These are phyloP conservation scores for Apodemia hepburni DNA, from an alignment of 2,888 invertebrate genomes.

Conservation along the genomic window DNA sequence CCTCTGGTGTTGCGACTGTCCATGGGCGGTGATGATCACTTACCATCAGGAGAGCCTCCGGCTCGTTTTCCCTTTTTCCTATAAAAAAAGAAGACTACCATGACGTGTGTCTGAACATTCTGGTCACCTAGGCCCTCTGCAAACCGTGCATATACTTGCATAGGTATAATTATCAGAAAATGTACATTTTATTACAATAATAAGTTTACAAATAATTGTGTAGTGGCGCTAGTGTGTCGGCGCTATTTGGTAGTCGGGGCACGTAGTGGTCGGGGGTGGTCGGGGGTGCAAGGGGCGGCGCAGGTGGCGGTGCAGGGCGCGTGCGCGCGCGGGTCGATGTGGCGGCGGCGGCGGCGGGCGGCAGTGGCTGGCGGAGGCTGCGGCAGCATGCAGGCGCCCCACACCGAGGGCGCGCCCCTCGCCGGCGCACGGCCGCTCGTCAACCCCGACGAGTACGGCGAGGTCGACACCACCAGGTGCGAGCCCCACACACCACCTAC, in stretches of 20 bases:
- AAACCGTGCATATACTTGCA: too few species aligned
- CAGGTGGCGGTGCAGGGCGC: conserved; percentile 18
- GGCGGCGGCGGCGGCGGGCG: conserved; percentile 25
- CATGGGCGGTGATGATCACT: too few species aligned
- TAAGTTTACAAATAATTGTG: too few species aligned
- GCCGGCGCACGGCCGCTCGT: conserved; percentile 84
- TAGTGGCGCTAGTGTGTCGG: conserved; percentile 16
- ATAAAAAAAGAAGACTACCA: too few species aligned
- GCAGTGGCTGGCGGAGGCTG: conserved; percentile 18
- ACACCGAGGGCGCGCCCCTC: conserved; percentile 35
- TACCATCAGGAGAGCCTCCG: too few species aligned
- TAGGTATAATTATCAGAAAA: too few species aligned
- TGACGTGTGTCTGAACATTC: too few species aligned
- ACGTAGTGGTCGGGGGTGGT: neutral
- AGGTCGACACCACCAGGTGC: conserved; percentile 91
- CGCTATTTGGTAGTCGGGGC: neutral
- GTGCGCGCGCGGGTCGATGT: conserved; percentile 24
- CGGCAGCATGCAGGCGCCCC: conserved; percentile 46
- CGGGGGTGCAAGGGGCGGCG: neutral
- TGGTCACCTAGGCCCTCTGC: too few species aligned
- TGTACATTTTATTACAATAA: too few species aligned
- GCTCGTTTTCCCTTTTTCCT: too few species aligned
- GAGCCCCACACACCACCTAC: conserved; percentile 30
- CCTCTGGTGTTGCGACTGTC: too few species aligned
- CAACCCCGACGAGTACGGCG: conserved; percentile 90